Conservation (phyloP, 2,888 invertebrate genomes). For the Drosophila austrosaltans region DNA sequence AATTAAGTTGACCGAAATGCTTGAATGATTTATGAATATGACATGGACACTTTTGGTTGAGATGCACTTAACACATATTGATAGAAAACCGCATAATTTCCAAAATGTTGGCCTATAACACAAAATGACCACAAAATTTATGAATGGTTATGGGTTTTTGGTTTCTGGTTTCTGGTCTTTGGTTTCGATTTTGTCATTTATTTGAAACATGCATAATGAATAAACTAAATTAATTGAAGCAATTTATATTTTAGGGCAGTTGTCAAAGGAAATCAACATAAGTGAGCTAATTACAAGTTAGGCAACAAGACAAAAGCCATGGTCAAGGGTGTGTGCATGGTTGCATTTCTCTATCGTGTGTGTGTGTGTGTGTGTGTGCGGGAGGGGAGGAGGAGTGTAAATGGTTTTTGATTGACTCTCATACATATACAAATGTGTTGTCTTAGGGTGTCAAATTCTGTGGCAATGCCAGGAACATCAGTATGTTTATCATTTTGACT, state of each 20-base stretch:
- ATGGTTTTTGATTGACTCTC: slow-evolving; percentile 62
- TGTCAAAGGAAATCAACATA: slow-evolving; percentile 77
- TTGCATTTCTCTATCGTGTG: not conserved
- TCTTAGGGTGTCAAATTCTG: slow-evolving; percentile 13
- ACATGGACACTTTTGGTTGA: slow-evolving; percentile 7
- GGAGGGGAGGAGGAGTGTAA: not conserved
- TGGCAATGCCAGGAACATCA: slow-evolving; percentile 22
- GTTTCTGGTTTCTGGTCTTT: slow-evolving; percentile 9
- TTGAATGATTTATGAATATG: slow-evolving; percentile 13
- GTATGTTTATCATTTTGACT: slow-evolving; percentile 29
- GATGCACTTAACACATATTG: slow-evolving; percentile 16
- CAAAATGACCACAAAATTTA: slow-evolving; percentile 63
- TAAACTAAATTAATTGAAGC: slow-evolving; percentile 71
- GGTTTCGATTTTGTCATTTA: slow-evolving; percentile 7
- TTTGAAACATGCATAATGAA: slow-evolving; percentile 62
- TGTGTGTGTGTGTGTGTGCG: not conserved
- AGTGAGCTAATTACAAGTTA: slow-evolving; percentile 70
- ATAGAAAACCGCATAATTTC: slow-evolving; percentile 63
- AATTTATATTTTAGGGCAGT: slow-evolving; percentile 64
- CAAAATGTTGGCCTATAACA: slow-evolving; percentile 61
- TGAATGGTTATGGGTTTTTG: slow-evolving; percentile 67
- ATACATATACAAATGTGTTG: slow-evolving; percentile 26
- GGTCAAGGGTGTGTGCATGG: not conserved
- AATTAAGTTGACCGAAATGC: slow-evolving; percentile 22
- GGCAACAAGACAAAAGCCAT: slow-evolving; percentile 20